Conservation (phyloP, 2,113 vertebrate species). For the Hiodon tergisus region DNA sequence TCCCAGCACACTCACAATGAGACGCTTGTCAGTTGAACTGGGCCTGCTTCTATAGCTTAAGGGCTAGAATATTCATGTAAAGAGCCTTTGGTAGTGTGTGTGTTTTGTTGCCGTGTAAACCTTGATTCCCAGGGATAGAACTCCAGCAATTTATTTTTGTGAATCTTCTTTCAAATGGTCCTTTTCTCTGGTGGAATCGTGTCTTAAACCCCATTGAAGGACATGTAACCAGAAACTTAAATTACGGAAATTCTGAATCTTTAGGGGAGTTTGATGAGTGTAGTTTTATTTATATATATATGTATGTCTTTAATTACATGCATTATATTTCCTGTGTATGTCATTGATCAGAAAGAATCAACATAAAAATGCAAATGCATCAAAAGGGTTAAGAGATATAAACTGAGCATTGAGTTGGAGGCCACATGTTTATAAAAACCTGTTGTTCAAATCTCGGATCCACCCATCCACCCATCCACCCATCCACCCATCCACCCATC, state of each 20-base stretch:
- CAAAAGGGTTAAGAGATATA: slow-evolving; percentile 20
- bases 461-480: too few species aligned
- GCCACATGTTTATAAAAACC: slow-evolving; percentile 24
- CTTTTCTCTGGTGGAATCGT: not conserved
- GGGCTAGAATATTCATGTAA: slow-evolving; percentile 14
- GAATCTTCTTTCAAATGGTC: not conserved
- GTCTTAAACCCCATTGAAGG: not conserved
- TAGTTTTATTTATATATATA: too few species aligned
- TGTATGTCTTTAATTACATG: too few species aligned
- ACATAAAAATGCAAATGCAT: slow-evolving; percentile 19
- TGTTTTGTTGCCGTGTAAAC: not conserved
- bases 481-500: too few species aligned
- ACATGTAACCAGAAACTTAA: too few species aligned
- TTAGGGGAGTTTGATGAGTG: too few species aligned
- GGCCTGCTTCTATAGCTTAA: slow-evolving; percentile 14
- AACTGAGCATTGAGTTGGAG: slow-evolving; percentile 21
- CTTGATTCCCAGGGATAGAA: not conserved
- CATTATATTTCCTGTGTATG: too few species aligned
- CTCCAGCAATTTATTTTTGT: not conserved
- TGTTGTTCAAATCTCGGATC: too few species aligned
- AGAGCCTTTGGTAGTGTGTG: slow-evolving; percentile 10
- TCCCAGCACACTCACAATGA: slow-evolving; percentile 42
- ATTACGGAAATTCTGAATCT: too few species aligned
- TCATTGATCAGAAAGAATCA: too few species aligned
- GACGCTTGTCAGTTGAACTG: slow-evolving; percentile 30